These are phyloP conservation scores for Chaetodon trifasciatus DNA, from an alignment of 2,797 vertebrate species.

Conservation along the genomic window DNA sequence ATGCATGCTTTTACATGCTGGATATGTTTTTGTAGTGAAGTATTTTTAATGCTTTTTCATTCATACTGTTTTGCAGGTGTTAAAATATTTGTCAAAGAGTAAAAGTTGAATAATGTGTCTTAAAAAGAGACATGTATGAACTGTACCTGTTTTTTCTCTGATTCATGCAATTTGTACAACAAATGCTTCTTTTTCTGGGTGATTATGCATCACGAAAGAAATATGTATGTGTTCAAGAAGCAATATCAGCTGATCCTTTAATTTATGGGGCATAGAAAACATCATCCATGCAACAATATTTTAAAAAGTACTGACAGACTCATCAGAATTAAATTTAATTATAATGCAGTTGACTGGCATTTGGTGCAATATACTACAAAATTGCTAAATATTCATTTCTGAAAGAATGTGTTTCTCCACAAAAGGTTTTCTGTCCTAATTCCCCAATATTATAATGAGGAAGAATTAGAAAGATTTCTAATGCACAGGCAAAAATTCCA, in stretches of 20 bases:
- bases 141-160: not conserved
- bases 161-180: not conserved
- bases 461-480: not conserved
- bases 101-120: not conserved
- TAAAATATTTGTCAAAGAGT: not conserved
- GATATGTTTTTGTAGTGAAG: no score
- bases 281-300: not conserved
- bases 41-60: no score
- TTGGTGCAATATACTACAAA: slow-evolving; percentile 1
- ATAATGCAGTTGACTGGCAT: not conserved
- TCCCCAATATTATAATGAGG: not conserved
- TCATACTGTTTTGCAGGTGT: no score
- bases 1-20: no score
- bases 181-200: not conserved
- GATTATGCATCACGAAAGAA: not conserved
- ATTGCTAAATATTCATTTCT: not conserved
- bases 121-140: not conserved
- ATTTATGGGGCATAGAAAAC: not conserved
- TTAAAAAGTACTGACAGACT: not conserved
- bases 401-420: not conserved
- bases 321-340: not conserved
- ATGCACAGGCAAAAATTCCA: not conserved
- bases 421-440: not conserved
- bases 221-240: not conserved
- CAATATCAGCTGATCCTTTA: not conserved